These are phyloP conservation scores for Leptodactylus fallax DNA, from an alignment of 2,797 vertebrate species.

Conservation along the genomic window DNA sequence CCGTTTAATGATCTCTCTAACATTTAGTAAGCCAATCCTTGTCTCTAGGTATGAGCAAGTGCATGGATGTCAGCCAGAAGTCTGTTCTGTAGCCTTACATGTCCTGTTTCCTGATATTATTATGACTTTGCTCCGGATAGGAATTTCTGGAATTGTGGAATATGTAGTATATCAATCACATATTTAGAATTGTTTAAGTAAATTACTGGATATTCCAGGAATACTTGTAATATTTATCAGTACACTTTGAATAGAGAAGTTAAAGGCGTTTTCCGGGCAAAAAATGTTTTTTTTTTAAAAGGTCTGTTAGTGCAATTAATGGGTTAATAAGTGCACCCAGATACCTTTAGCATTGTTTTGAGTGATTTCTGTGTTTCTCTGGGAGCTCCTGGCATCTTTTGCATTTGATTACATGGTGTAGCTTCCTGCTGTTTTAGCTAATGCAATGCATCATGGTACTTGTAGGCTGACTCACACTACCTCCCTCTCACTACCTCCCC, in stretches of 20 bases:
- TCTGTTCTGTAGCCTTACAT: conserved; percentile 18
- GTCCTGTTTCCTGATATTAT: conserved; percentile 25
- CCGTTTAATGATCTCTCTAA: not conserved
- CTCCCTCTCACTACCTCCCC: too few species aligned
- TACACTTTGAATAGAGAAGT: not conserved
- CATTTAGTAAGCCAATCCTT: not conserved
- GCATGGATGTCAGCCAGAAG: conserved; percentile 7
- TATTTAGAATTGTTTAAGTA: not conserved
- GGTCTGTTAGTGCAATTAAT: too few species aligned
- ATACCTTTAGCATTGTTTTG: too few species aligned
- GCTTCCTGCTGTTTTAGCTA: too few species aligned
- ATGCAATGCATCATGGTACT: too few species aligned
- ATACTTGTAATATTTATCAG: not conserved
- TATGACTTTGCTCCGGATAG: not conserved
- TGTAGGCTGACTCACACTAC: too few species aligned
- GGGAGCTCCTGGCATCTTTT: too few species aligned
- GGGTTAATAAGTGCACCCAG: too few species aligned
- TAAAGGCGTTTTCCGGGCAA: too few species aligned
- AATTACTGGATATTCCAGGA: conserved; percentile 13
- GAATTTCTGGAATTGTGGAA: conserved; percentile 8
- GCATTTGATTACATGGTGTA: too few species aligned
- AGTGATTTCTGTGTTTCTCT: too few species aligned
- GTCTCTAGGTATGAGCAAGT: not conserved
- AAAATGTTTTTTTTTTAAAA: not conserved
- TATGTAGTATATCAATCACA: not conserved